These are phyloP conservation scores for Callaeas wilsoni DNA, from an alignment of 2,113 vertebrate species.

Conservation along the genomic window DNA sequence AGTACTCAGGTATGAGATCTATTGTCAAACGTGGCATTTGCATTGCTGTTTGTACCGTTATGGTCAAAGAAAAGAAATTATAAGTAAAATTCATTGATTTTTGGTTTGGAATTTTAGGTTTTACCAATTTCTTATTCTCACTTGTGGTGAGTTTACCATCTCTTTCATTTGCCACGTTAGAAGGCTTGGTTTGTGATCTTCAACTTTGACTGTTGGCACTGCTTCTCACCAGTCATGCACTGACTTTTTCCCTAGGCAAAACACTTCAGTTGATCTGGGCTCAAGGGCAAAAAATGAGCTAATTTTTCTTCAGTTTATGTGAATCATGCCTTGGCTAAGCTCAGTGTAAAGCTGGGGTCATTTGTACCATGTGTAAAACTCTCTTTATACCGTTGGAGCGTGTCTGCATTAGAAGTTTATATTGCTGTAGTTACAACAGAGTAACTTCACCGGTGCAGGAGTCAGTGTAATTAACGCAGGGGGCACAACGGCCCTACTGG, in stretches of 20 bases:
- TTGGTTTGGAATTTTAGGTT: background rate
- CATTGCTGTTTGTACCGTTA: background rate
- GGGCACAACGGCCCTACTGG: background rate
- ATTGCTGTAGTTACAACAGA: background rate
- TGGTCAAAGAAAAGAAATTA: background rate
- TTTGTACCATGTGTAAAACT: background rate
- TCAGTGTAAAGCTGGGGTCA: background rate
- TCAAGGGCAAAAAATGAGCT: background rate
- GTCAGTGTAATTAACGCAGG: background rate
- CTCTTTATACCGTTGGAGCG: background rate
- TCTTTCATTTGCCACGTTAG: background rate
- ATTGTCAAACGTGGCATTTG: background rate
- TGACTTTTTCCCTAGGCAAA: background rate
- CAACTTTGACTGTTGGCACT: background rate
- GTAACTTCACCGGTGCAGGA: background rate
- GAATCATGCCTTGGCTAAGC: background rate
- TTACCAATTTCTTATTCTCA: background rate
- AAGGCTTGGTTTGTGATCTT: background rate
- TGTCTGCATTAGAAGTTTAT: slow-evolving; percentile 20
- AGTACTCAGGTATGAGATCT: background rate
- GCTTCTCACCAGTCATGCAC: background rate
- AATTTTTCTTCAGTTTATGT: background rate
- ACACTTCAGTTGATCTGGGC: rapidly evolving
- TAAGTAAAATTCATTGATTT: background rate
- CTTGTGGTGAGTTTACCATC: background rate